Percentiles rank a stretch among this genome's conserved stretches.
These are phyloP conservation scores for Morpho deidamia DNA, from an alignment of 2,888 invertebrate genomes.

Conservation along the genomic window DNA sequence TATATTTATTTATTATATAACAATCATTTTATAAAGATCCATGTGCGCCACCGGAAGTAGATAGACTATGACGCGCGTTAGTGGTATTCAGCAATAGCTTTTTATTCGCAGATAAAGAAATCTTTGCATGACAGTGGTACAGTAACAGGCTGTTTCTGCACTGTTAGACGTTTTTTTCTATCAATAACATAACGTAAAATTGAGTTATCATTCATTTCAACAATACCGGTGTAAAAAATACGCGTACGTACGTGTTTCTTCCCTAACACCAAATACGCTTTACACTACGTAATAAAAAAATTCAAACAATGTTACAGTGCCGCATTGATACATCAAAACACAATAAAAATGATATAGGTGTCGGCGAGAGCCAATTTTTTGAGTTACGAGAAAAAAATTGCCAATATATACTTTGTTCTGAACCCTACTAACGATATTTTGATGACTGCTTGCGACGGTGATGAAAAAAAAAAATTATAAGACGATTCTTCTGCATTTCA, in stretches of 20 bases:
- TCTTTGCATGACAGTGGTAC: too few species aligned
- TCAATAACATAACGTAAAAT: constrained; percentile 5
- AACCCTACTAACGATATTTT: constrained; percentile 66
- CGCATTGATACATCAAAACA: constrained; percentile 41
- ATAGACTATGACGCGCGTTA: too few species aligned
- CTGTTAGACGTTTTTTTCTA: not conserved
- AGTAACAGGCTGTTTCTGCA: too few species aligned
- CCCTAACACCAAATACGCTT: constrained; percentile 10
- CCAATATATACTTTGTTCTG: constrained; percentile 56
- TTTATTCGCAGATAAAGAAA: too few species aligned
- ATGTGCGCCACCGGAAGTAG: too few species aligned
- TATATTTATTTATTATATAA: too few species aligned
- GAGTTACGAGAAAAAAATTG: constrained; percentile 68
- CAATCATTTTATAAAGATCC: too few species aligned
- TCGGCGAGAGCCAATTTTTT: constrained; percentile 45
- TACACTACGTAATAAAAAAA: constrained; percentile 22
- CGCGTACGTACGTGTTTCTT: not conserved
- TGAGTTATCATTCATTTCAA: constrained; percentile 1
- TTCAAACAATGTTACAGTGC: constrained; percentile 26
- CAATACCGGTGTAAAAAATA: not conserved
- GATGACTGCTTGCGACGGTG: constrained; percentile 60
- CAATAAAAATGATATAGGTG: constrained; percentile 43
- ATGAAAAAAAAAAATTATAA: constrained; percentile 50
- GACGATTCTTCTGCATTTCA: constrained; percentile 27
- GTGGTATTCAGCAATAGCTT: too few species aligned